Percentiles rank a stretch among this genome's conserved stretches.
phyloP scores from a whole-genome alignment of 2,797 vertebrate species.

The Synanceia verrucosa region DNA sequence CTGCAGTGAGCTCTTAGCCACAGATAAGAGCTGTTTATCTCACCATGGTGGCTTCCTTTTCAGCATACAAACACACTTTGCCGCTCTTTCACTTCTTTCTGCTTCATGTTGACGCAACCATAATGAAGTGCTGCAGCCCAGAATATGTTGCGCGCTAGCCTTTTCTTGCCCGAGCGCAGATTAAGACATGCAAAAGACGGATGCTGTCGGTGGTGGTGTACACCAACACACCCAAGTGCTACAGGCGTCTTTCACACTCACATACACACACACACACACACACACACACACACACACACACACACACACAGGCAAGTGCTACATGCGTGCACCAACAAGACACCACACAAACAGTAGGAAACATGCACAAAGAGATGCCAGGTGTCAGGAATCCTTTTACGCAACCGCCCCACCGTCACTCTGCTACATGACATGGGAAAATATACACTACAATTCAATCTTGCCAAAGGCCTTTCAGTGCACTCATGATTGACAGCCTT shows the following conservation, averaged over 20 bases:
- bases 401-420: slow-evolving; percentile 36
- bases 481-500: slow-evolving; percentile 28
- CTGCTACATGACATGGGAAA: slow-evolving; percentile 49
- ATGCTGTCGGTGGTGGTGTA: neutral
- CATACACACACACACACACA: neutral
- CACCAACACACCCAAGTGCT: slow-evolving; percentile 7
- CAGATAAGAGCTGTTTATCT: slow-evolving; percentile 75
- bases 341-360: slow-evolving; percentile 28
- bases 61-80: slow-evolving; percentile 42
- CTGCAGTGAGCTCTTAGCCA: slow-evolving; percentile 50
- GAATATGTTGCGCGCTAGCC: neutral
- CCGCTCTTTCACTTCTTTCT: slow-evolving; percentile 14
- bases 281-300: neutral
- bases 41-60: slow-evolving; percentile 69
- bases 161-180: neutral
- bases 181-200: neutral
- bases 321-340: slow-evolving; percentile 40
- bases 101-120: slow-evolving; percentile 13
- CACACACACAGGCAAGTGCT: neutral
- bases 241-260: slow-evolving; percentile 8
- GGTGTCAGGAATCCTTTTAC: slow-evolving; percentile 65
- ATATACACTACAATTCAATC: slow-evolving; percentile 14
- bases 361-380: slow-evolving; percentile 47
- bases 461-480: neutral
- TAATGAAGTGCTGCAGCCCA: slow-evolving; percentile 1